Conservation (phyloP, 2,113 vertebrate genomes). For the Elephantulus edwardii region DNA sequence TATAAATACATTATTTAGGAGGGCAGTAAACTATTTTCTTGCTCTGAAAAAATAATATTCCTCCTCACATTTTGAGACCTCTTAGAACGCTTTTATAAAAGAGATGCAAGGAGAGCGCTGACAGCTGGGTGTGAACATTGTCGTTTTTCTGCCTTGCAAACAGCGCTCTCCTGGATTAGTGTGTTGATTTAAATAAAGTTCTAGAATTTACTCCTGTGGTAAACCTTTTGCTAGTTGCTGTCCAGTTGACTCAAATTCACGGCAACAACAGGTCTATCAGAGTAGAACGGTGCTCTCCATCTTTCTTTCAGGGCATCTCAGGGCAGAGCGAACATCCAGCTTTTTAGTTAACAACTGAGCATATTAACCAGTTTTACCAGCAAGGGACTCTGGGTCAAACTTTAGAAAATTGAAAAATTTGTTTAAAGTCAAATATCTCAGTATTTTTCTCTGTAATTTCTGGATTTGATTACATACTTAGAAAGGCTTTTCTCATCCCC, state of each 20-base stretch:
- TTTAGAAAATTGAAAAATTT: neutral
- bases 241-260: neutral
- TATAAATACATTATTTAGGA: slow-evolving; percentile 86
- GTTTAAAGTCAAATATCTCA: neutral
- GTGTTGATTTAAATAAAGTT: neutral
- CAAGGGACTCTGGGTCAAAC: neutral
- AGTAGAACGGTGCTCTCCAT: neutral
- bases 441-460: neutral
- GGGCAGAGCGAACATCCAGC: neutral
- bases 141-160: neutral
- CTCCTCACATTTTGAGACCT: slow-evolving; percentile 84
- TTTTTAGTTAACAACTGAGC: neutral
- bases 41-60: slow-evolving; percentile 85
- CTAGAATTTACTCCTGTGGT: neutral
- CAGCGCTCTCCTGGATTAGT: neutral
- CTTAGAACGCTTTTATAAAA: slow-evolving; percentile 75
- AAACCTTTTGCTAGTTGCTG: neutral
- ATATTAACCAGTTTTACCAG: neutral
- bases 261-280: neutral
- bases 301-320: neutral
- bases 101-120: slow-evolving; percentile 78
- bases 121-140: no score
- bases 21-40: slow-evolving; percentile 82
- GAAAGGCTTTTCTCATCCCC: no score
- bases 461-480: neutral